Evolutionary conservation across 2,888 invertebrate species (phyloP).

Genomic region (Erebia ligea): DNA sequence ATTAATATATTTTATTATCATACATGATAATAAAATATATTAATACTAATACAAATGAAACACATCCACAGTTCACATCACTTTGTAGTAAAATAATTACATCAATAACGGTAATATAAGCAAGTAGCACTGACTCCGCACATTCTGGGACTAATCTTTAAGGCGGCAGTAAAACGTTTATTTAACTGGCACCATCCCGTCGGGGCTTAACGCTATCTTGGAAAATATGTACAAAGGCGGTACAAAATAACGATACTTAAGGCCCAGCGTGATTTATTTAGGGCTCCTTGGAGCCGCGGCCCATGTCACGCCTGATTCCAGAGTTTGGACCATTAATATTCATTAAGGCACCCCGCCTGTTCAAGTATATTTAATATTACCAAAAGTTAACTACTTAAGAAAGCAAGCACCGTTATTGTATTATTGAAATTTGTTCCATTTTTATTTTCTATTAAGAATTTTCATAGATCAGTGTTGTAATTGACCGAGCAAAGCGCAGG

Average conservation of each 20-base stretch:
- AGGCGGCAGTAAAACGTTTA: constrained; percentile 41
- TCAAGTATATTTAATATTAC: constrained; percentile 70
- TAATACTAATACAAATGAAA: no score
- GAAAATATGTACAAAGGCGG: constrained; percentile 49
- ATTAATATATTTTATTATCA: no score
- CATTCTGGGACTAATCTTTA: constrained; percentile 37
- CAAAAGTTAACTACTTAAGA: constrained; percentile 46
- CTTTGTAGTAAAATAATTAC: constrained; percentile 23
- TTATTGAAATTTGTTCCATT: constrained; percentile 5
- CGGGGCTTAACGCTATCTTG: constrained; percentile 43
- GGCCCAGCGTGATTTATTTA: constrained; percentile 72
- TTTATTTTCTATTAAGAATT: not conserved
- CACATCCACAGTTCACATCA: not conserved
- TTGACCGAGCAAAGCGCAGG: no score
- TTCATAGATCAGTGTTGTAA: no score
- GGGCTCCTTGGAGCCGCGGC: constrained; percentile 57
- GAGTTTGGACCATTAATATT: constrained; percentile 75
- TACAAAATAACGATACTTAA: constrained; percentile 53
- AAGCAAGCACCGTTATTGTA: constrained; percentile 14
- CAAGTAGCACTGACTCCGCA: constrained; percentile 27
- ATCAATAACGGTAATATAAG: constrained; percentile 29
- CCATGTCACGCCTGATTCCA: constrained; percentile 69
- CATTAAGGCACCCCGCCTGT: constrained; percentile 69
- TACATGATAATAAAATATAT: no score
- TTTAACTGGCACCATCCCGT: constrained; percentile 40